Base-by-base conservation (phyloP, 2,888 invertebrate genomes). In the Rotaria sp. region DNA sequence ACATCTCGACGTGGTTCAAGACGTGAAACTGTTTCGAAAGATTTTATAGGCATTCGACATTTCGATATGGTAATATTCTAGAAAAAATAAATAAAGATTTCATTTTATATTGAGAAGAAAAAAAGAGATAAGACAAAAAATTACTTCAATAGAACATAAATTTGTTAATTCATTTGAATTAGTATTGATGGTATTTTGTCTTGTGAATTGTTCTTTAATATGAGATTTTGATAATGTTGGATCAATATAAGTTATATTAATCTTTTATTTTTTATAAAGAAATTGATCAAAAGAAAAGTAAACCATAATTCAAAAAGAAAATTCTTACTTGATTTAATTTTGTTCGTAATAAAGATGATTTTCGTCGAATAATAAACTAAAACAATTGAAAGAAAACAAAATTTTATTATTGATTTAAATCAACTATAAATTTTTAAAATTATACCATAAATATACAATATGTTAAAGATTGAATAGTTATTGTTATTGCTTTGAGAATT, bases 1-100 rank as follows among this genome's bases (percentile, higher is more conserved):
- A 67, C 21, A 67, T 67, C 67, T 67, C 67, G 67, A 35, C 67
- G 67, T 35, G 67, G 67, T 67, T 67, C 67, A 67, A 67, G 67
- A 18, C 35, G 67, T 38, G 21, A 1, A 35, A 21, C 21, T 67
- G 30, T 18, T 30, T 21, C 21, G 18, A 30, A 2, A 35, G 67
- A 67, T 35, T 67, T 30, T 30, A 38, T 0, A 1, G 67, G 35
- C 5, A 35, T 35, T 8, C 35, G 15, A 38, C 3, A 35, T 35
- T 21, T 35, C 1, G 67, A 35, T 21, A 1, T 21, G 21, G 13
- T 18, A 11, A 0, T 8, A 67, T 67, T 35, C 67, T 67, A 67
- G 7, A 67, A 35, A 67, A 21, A 67, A 15, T 4, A 15, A 30
- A 15, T 7, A 30, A 30, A 59, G n/a, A n/a, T n/a, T n/a, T 7